Base-by-base conservation (phyloP, 2,113 vertebrate species). In the Zosterops lateralis region DNA sequence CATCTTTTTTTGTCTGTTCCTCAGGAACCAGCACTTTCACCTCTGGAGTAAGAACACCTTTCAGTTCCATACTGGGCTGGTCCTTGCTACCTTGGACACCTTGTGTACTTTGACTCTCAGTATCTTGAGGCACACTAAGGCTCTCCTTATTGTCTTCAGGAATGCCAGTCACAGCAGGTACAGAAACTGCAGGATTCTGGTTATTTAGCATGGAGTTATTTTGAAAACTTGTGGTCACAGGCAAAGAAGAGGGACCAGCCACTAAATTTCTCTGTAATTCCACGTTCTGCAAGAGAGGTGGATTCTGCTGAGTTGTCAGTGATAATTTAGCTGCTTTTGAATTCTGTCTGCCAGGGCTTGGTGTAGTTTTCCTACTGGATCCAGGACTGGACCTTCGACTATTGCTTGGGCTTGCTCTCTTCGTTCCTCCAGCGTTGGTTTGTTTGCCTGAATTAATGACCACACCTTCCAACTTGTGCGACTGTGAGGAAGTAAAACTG, bases 301-400 rank as follows among this genome's bases (percentile, higher is more conserved):
- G 97, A 73, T 97, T 98, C 86, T 98, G 97, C 88, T 98, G 98
- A 92, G 98, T 87, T 19, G 97, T 87, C 78, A 99, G 44, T 16
- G 98, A 94, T 67, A 98, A 97, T 96, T 99, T 99, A 87, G 98
- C 96, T 90, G 97, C 72, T 97, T 98, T 98, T 82, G 98, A 98
- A 88, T 99, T 99, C 95, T 99, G 99, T 90, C 99, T 99, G 60
- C 99, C 99, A 84, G 99, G 99, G 97, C 99, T 99, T 60, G 99
- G 99, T 32, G 99, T 98, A 29, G 98, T 98, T 97, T 99, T 99
- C 88, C 99, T 98, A 76, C 98, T 99, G 74, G 99, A 98, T 25
- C 98, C 99, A 92, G 99, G 99, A 97, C 99, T 99, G 78, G 99
- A 99, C 85, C 99, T 98, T 44, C 99, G 98, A 95, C 98, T 99